Evolutionary conservation across 2,113 vertebrate species (phyloP).

Genomic region (Notothenia rossii): DNA sequence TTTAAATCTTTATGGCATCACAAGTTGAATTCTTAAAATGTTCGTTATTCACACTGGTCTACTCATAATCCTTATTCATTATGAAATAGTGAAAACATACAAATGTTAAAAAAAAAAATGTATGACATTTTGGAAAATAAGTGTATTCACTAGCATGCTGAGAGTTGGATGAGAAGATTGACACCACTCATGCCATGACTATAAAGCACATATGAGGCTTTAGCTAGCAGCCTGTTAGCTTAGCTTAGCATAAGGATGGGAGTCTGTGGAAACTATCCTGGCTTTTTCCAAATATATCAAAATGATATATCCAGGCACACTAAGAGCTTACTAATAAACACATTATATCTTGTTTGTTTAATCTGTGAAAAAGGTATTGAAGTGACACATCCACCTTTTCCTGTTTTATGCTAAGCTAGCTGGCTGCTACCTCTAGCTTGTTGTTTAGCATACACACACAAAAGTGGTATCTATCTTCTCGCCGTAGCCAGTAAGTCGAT

Average conservation of each 20-base stretch:
- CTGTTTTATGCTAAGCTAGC: background rate
- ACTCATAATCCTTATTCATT: background rate
- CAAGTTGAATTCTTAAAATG: background rate
- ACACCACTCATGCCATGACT: background rate
- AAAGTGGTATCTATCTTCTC: background rate
- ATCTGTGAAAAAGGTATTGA: background rate
- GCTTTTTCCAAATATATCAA: background rate
- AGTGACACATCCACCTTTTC: background rate
- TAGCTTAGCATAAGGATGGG: background rate
- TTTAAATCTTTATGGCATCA: background rate
- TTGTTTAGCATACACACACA: background rate
- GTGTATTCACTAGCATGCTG: background rate
- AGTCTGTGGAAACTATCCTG: too few relatives aligned
- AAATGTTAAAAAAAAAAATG: background rate
- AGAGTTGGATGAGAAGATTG: background rate
- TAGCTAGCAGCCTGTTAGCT: constrained; percentile 5
- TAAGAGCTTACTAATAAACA: background rate
- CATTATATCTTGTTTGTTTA: background rate
- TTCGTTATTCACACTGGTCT: background rate
- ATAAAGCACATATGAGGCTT: background rate
- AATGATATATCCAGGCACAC: background rate
- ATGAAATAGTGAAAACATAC: background rate
- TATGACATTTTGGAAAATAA: background rate
- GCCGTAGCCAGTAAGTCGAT: accelerated
- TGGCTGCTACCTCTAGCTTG: background rate